Evolutionary conservation across 1,140 invertebrate genomes (phyloP).

Genomic region (Trichonephila inaurata): DNA sequence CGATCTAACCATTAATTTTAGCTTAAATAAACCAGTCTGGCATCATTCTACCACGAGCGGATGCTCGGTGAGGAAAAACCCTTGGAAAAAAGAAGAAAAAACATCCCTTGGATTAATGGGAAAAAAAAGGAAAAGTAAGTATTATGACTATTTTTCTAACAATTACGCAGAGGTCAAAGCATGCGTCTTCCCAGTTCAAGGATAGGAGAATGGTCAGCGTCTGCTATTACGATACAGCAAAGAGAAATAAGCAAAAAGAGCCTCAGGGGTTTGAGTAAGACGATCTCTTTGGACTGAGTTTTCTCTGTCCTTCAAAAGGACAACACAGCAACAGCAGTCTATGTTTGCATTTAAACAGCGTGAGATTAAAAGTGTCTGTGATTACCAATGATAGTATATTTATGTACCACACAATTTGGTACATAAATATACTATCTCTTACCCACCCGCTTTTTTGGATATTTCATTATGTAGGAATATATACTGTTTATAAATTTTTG

Average conservation of each 20-base stretch:
- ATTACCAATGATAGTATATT: too few species aligned
- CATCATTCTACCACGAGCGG: too few species aligned
- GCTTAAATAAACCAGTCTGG: background rate
- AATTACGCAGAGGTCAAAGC: background rate
- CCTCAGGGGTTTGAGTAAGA: background rate
- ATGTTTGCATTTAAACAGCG: background rate
- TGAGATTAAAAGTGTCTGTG: background rate
- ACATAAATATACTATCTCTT: too few species aligned
- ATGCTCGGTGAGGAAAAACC: background rate
- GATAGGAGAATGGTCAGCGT: background rate
- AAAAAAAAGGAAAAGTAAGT: background rate
- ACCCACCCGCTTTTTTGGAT: too few species aligned
- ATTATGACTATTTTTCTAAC: background rate
- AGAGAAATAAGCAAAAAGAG: background rate
- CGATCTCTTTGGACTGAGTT: background rate
- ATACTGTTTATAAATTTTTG: too few species aligned
- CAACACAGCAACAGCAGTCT: background rate
- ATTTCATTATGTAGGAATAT: too few species aligned
- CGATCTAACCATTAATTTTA: conserved; percentile 11
- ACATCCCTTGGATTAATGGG: background rate
- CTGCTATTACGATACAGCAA: background rate
- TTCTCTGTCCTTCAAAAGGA: background rate
- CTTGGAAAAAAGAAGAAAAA: background rate
- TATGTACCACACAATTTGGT: background rate
- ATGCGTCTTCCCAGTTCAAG: background rate